Evolutionary conservation across 2,113 vertebrate species (phyloP).

Genomic region (Porphyrio hochstetteri): DNA sequence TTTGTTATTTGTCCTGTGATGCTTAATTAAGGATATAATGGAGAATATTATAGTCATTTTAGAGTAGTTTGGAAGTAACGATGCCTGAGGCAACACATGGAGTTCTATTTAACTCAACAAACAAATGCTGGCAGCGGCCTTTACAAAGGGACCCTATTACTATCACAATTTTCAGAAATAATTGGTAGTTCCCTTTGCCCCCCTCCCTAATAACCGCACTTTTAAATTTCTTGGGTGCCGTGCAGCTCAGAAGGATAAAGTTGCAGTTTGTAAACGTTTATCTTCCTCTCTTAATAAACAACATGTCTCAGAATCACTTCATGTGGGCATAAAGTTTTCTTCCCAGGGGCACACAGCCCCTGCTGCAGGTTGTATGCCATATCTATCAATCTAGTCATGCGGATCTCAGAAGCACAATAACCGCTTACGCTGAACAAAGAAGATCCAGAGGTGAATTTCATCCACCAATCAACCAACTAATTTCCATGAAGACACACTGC

Average conservation of each 20-base stretch:
- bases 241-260: not conserved
- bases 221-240: not conserved
- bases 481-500: not conserved
- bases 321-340: not conserved
- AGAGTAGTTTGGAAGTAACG: conserved; percentile 46
- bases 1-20: conserved; percentile 36
- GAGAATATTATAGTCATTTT: conserved; percentile 57
- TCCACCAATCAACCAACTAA: not conserved
- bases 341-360: not conserved
- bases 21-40: conserved; percentile 70
- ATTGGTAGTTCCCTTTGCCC: not conserved
- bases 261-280: not conserved
- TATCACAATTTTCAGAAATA: not conserved
- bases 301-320: not conserved
- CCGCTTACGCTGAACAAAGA: not conserved
- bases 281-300: not conserved
- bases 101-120: conserved; percentile 25
- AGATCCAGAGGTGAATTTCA: not conserved
- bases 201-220: not conserved
- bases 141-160: not conserved
- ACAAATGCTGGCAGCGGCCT: not conserved
- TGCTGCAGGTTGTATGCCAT: not conserved
- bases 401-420: not conserved
- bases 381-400: not conserved
- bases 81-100: conserved; percentile 34